Percentiles rank a stretch among this genome's conserved stretches.
Evolutionary conservation across 2,888 invertebrate genomes (phyloP).

Genomic region (Pediacus dermestoides): DNA sequence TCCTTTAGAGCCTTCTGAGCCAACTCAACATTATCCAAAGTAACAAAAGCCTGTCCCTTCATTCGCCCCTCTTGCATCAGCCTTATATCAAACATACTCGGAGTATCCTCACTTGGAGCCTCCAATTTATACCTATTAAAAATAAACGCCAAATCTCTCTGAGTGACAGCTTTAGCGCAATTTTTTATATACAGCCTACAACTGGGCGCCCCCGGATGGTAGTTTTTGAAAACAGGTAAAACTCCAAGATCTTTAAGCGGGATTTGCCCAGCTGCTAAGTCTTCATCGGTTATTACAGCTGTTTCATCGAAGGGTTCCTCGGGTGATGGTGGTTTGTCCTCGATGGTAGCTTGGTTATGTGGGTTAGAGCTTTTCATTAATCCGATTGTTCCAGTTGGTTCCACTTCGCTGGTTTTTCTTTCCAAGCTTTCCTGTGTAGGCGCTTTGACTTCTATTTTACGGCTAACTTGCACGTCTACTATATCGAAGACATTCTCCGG

Average conservation of each 20-base stretch:
- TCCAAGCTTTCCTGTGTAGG: slow-evolving; percentile 41
- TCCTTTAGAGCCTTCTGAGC: slow-evolving; percentile 75
- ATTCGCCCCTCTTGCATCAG: slow-evolving; percentile 93
- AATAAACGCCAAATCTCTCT: slow-evolving; percentile 70
- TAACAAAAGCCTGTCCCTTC: slow-evolving; percentile 95
- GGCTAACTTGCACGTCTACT: slow-evolving; percentile 44
- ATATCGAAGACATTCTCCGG: slow-evolving; percentile 58
- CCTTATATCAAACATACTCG: slow-evolving; percentile 62
- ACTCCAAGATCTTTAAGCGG: slow-evolving; percentile 67
- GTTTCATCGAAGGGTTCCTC: slow-evolving; percentile 30
- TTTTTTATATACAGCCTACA: slow-evolving; percentile 91
- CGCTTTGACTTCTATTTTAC: slow-evolving; percentile 56
- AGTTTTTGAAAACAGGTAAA: slow-evolving; percentile 81
- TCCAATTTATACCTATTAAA: slow-evolving; percentile 64
- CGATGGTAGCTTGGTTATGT: slow-evolving; percentile 17
- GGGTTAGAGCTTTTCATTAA: slow-evolving; percentile 28
- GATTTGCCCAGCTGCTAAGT: slow-evolving; percentile 66
- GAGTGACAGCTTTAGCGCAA: slow-evolving; percentile 74
- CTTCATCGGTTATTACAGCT: slow-evolving; percentile 58
- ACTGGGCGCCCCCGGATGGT: slow-evolving; percentile 75
- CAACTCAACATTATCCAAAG: slow-evolving; percentile 65
- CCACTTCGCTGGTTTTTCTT: slow-evolving; percentile 18
- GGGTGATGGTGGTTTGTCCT: slow-evolving; percentile 16
- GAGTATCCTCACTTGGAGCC: slow-evolving; percentile 41
- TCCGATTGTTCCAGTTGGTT: slow-evolving; percentile 38